These are phyloP conservation scores for Enteromius radiatus DNA, from an alignment of 2,797 vertebrate species.

Conservation along the genomic window DNA sequence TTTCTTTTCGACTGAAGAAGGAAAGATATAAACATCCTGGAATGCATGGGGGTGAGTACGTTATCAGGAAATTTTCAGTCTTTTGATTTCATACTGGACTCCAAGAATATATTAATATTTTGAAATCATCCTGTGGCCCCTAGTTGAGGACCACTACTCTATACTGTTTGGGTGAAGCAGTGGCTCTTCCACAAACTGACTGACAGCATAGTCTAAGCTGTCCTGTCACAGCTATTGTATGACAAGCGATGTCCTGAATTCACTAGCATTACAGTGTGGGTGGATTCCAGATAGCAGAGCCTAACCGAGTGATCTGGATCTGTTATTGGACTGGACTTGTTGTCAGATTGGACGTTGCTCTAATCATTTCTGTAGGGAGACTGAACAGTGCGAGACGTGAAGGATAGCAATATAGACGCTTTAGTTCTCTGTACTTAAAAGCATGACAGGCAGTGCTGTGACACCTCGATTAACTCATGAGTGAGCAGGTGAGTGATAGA, in stretches of 20 bases:
- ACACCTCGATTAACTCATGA: conserved; percentile 1
- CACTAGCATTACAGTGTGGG: conserved; percentile 13
- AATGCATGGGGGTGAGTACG: too few species aligned
- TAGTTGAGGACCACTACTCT: not conserved
- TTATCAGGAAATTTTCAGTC: too few species aligned
- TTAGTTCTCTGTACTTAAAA: conserved; percentile 6
- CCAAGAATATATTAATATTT: not conserved
- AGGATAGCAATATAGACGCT: conserved; percentile 1
- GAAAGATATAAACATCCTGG: too few species aligned
- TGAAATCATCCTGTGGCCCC: not conserved
- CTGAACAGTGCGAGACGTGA: not conserved
- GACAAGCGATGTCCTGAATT: conserved; percentile 17
- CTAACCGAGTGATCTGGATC: conserved; percentile 9
- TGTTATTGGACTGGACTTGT: conserved; percentile 25
- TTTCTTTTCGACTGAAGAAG: too few species aligned
- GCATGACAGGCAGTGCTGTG: not conserved
- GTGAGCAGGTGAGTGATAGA: conserved; percentile 3
- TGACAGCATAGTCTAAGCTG: not conserved
- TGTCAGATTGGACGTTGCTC: conserved; percentile 20
- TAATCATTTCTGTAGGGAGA: not conserved
- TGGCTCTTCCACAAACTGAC: conserved; percentile 17
- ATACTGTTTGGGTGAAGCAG: not conserved
- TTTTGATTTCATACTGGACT: too few species aligned
- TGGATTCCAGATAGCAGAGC: conserved; percentile 12
- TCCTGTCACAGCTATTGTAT: conserved; percentile 25